phyloP scores from a whole-genome alignment of 2,888 invertebrate genomes.

The Agrenia bidenticulata region DNA sequence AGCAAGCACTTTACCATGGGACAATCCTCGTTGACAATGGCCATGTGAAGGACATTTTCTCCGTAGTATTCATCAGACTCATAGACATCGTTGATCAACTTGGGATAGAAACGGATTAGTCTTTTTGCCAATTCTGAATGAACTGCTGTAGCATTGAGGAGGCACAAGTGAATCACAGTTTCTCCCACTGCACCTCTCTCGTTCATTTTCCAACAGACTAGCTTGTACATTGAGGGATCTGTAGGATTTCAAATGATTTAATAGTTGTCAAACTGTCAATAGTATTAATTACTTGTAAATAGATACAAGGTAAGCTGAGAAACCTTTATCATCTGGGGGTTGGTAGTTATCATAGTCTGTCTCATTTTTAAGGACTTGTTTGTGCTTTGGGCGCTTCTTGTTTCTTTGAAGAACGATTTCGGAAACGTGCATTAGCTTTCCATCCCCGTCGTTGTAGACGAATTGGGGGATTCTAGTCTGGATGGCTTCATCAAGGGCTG shows the following conservation, averaged over 20 bases:
- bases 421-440: conserved; percentile 84
- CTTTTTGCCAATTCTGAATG: conserved; percentile 92
- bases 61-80: conserved; percentile 97
- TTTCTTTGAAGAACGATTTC: conserved; percentile 84
- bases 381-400: conserved; percentile 77
- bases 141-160: conserved; percentile 85
- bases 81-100: conserved; percentile 93
- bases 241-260: neutral
- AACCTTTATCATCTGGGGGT: conserved; percentile 50
- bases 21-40: conserved; percentile 97
- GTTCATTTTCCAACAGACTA: conserved; percentile 88
- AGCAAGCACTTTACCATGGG: conserved; percentile 94
- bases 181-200: conserved; percentile 95
- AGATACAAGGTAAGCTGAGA: neutral
- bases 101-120: conserved; percentile 86
- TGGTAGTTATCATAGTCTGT: conserved; percentile 50
- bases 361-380: conserved; percentile 59
- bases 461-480: conserved; percentile 88
- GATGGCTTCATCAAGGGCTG: conserved; percentile 89
- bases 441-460: conserved; percentile 89
- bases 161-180: conserved; percentile 78
- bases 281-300: neutral
- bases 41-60: conserved; percentile 93
- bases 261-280: neutral
- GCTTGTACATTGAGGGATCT: conserved; percentile 66